phyloP scores from a whole-genome alignment of 2,113 vertebrate species.

The Loxodonta africana region DNA sequence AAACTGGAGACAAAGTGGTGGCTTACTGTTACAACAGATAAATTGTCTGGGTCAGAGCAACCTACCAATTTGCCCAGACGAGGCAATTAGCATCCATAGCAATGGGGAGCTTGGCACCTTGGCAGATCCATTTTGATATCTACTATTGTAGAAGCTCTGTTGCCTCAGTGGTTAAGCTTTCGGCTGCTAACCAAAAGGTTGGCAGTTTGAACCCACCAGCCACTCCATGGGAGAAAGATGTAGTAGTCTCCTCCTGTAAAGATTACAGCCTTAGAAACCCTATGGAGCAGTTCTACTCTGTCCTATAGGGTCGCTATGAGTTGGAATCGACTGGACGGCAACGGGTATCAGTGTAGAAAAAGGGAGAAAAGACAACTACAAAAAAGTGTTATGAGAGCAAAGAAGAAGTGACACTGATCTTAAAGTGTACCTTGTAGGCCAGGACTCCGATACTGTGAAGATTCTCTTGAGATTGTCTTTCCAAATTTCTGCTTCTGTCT shows the following conservation, averaged over 20 bases:
- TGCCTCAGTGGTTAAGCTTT: too few relatives aligned
- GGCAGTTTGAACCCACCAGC: too few relatives aligned
- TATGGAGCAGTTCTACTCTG: too few relatives aligned
- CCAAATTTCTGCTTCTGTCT: not conserved
- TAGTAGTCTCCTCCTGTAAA: too few relatives aligned
- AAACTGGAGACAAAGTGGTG: not conserved
- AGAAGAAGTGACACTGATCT: not conserved
- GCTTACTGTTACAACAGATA: not conserved
- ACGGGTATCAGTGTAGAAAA: too few relatives aligned
- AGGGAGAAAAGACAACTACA: not conserved
- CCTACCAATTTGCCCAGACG: not conserved
- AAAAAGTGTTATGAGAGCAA: not conserved
- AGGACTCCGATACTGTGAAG: not conserved
- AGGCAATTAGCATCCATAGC: not conserved
- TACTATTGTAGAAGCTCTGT: not conserved
- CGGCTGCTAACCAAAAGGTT: too few relatives aligned
- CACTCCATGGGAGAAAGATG: too few relatives aligned
- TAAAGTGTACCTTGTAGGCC: not conserved
- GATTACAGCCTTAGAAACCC: too few relatives aligned
- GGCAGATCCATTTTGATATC: not conserved
- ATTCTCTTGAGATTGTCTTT: not conserved
- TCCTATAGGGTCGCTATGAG: too few relatives aligned
- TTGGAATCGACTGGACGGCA: too few relatives aligned
- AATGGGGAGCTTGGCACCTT: accelerated
- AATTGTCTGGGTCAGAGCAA: not conserved